These are phyloP conservation scores for Tapirus indicus DNA, from an alignment of 2,797 vertebrate genomes.

Conservation along the genomic window DNA sequence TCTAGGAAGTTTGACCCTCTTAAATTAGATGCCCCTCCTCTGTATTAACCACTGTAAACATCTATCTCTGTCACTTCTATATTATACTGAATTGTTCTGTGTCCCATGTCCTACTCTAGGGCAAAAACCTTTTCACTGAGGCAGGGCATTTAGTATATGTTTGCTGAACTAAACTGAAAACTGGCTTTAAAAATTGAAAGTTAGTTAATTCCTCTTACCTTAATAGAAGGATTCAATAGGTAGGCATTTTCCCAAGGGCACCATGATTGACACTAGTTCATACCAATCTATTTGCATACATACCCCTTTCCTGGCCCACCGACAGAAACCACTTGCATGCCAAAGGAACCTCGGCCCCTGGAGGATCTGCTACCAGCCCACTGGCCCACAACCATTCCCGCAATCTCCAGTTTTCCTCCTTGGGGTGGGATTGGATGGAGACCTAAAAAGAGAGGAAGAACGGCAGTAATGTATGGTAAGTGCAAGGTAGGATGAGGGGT, in stretches of 20 bases:
- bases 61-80: neutral
- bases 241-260: conserved; percentile 45
- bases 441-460: conserved; percentile 85
- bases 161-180: conserved; percentile 61
- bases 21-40: conserved; percentile 25
- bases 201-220: conserved; percentile 55
- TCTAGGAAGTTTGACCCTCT: conserved; percentile 19
- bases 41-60: neutral
- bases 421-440: conserved; percentile 96
- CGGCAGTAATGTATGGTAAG: neutral
- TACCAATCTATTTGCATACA: conserved; percentile 37
- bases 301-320: conserved; percentile 93
- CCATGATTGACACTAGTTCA: conserved; percentile 51
- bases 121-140: conserved; percentile 39
- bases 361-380: conserved; percentile 96
- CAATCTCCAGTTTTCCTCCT: conserved; percentile 96
- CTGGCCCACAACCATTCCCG: conserved; percentile 96
- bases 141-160: conserved; percentile 25
- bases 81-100: conserved; percentile 29
- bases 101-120: neutral
- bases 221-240: conserved; percentile 46
- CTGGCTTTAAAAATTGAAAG: conserved; percentile 25
- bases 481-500: neutral
- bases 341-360: conserved; percentile 94
- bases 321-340: conserved; percentile 96